A percentile compares a stretch with the other conserved stretches of the same genome.
phyloP scores from a whole-genome alignment of 2,113 vertebrate species.

The Otus sunia region DNA sequence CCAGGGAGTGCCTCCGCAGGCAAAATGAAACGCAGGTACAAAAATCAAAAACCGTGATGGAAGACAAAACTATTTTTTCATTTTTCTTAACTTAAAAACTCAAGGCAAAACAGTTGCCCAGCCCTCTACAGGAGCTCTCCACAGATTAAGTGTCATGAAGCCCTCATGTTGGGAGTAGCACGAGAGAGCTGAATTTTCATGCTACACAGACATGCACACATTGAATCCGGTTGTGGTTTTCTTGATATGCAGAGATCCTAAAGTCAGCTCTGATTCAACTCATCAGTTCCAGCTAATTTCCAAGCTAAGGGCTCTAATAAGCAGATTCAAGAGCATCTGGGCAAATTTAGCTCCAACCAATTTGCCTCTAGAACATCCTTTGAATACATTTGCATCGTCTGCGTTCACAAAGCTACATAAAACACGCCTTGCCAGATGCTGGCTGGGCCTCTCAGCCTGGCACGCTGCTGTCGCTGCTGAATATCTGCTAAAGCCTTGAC shows the following conservation, averaged over 20 bases:
- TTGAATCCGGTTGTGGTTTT: not conserved
- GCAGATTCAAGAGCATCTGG: conserved; percentile 43
- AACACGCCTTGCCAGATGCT: conserved; percentile 20
- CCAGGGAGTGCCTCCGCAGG: not conserved
- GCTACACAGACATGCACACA: not conserved
- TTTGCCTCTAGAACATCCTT: conserved; percentile 42
- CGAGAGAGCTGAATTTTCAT: not conserved
- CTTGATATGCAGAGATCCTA: conserved; percentile 3
- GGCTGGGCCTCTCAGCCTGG: not conserved
- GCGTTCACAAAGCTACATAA: not conserved
- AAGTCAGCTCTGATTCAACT: conserved; percentile 13
- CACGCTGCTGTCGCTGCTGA: not conserved
- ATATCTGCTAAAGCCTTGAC: not conserved
- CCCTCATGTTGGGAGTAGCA: not conserved
- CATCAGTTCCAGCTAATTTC: conserved; percentile 52
- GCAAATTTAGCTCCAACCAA: conserved; percentile 48
- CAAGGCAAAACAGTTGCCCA: not conserved
- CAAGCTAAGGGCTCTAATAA: conserved; percentile 29
- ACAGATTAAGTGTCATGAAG: not conserved
- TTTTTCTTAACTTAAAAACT: not conserved
- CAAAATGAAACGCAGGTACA: not conserved
- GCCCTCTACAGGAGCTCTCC: not conserved
- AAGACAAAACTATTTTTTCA: not conserved
- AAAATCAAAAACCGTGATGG: not conserved
- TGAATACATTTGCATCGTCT: conserved; percentile 49